A percentile compares a stretch with the other conserved stretches of the same genome.
Conservation (phyloP, 1,140 invertebrate species). For the Eumaeus atala region DNA sequence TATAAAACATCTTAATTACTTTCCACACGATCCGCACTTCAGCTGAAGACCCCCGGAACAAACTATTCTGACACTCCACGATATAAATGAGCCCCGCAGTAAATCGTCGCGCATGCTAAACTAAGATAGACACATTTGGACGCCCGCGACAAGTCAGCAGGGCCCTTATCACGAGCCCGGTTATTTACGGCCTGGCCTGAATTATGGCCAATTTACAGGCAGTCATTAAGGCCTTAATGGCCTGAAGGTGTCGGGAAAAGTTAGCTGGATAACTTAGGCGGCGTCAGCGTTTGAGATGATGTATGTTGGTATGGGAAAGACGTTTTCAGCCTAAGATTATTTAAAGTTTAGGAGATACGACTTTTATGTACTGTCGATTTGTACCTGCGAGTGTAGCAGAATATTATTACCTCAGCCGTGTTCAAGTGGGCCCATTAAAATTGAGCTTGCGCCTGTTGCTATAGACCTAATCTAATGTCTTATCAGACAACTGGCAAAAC, state of each 20-base stretch:
- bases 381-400: no score
- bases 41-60: conserved; percentile 10
- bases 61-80: conserved; percentile 12
- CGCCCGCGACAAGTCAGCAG: conserved; percentile 42
- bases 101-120: conserved; percentile 44
- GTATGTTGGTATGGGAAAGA: conserved; percentile 8
- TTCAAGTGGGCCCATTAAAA: no score
- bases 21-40: conserved; percentile 1
- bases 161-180: conserved; percentile 42
- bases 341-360: no score
- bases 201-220: conserved; percentile 45
- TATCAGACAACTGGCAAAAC: no score
- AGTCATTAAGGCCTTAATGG: conserved; percentile 68
- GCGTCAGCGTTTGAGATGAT: conserved; percentile 16
- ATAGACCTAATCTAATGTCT: no score
- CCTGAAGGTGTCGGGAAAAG: conserved; percentile 42
- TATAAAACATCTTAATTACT: conserved; percentile 6
- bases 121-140: conserved; percentile 47
- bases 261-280: conserved; percentile 25
- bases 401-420: no score
- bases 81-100: conserved; percentile 38
- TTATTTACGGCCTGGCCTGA: conserved; percentile 45
- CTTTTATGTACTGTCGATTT: no score
- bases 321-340: background rate
- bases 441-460: no score